Base-by-base conservation (phyloP, 2,888 invertebrate species). In the Caradrina kadenii region DNA sequence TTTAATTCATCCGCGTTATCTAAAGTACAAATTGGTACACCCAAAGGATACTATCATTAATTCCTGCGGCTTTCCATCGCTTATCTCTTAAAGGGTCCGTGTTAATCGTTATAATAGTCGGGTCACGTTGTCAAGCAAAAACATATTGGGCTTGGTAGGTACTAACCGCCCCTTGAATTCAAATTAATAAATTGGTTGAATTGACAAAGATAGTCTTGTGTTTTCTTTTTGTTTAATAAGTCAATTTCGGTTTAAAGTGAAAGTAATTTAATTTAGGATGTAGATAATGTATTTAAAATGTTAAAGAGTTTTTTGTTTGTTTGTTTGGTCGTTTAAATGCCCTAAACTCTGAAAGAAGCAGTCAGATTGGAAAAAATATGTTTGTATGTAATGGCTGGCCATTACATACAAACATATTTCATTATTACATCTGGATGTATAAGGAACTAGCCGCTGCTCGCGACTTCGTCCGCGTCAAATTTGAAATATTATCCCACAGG, bases 71-170 rank as follows among this genome's bases (percentile, higher is more conserved):
- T 48, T 74, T 42, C 54, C 31, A 53, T 48, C 53, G 70, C 75
- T 78, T 74, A 75, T 79, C 77, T 69, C 31, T 7, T 63, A 48
- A 61, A 74, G 56, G 77, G 69, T 64, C 58, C 11, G 10, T 35
- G 64, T 79, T 69, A 78, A 45, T 74, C 42, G 63, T 73, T 61
- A 52, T 68, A 48, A 54, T 35, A 74, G 61, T 69, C 80, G 54
- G 52, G 53, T 58, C 75, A 78, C 78, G 80, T 75, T 48, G 55
- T 48, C 39, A 70, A 63, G 75, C 76, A 78, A 75, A 77, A 77
- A 77, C 79, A 74, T 63, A 78, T 73, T 73, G 64, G 54, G 54
- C 19, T 1, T 54, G 19, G 15, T 63, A 39, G 19, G n/a, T 63
- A 39, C n/a, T 35, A 63, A 50, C 53, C 58, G 61, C n/a, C 17